These are phyloP conservation scores for Bettongia penicillata DNA, from an alignment of 2,113 vertebrate species.

Conservation along the genomic window DNA sequence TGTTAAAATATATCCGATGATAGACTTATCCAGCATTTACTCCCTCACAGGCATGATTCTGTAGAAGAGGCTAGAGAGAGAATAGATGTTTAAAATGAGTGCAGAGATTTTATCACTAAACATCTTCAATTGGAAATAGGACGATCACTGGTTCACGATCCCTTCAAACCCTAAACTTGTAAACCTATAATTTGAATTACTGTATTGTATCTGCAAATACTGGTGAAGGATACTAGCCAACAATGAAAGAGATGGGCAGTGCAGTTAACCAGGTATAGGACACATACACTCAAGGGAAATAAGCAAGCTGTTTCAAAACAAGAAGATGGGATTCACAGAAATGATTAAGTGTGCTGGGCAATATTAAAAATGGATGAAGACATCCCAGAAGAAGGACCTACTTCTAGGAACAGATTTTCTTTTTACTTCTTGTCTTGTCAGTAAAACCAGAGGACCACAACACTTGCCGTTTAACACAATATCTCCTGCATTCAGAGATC, in stretches of 20 bases:
- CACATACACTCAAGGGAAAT: neutral
- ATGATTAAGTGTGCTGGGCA: slow-evolving; percentile 10
- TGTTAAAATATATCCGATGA: neutral
- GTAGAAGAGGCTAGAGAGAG: neutral
- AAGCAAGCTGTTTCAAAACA: neutral
- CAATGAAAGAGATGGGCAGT: neutral
- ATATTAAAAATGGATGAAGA: neutral
- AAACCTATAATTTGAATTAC: neutral
- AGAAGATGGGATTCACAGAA: neutral
- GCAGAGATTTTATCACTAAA: neutral
- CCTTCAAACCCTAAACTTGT: neutral
- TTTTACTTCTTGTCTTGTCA: neutral
- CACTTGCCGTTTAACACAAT: slow-evolving; percentile 18
- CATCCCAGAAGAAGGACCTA: neutral
- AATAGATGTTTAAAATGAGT: neutral
- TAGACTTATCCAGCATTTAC: neutral
- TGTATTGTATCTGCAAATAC: neutral
- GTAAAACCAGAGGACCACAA: neutral
- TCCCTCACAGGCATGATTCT: neutral
- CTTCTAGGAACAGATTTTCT: neutral
- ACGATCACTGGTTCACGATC: neutral
- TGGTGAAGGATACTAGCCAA: neutral
- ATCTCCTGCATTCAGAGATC: neutral
- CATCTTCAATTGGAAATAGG: neutral
- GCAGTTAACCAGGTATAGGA: neutral